A percentile compares a stretch with the other conserved stretches of the same genome.
phyloP scores from a whole-genome alignment of 2,113 vertebrate species.

The Acrocephalus arundinaceus region DNA sequence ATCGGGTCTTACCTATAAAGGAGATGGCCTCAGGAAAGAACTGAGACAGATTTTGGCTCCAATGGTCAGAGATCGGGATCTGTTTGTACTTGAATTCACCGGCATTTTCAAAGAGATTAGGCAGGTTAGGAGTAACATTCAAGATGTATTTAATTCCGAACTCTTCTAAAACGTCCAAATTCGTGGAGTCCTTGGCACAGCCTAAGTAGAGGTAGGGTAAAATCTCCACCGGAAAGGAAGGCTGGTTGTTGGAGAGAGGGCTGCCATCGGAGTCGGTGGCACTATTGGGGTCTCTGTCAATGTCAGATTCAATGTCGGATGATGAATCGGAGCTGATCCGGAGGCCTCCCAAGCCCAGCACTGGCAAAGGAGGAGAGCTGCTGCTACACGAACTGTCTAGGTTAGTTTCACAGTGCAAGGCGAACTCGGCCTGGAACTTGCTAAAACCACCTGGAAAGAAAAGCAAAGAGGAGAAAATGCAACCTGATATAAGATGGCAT shows the following conservation, averaged over 20 bases:
- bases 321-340: conserved; percentile 96
- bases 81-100: conserved; percentile 99
- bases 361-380: conserved; percentile 87
- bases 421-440: conserved; percentile 91
- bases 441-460: conserved; percentile 87
- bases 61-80: conserved; percentile 98
- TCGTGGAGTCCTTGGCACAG: conserved; percentile 97
- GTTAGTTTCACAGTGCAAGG: conserved; percentile 90
- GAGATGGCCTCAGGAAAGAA: conserved; percentile 98
- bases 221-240: conserved; percentile 95
- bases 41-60: conserved; percentile 98
- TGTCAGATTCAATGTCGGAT: conserved; percentile 93
- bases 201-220: conserved; percentile 94
- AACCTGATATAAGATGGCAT: conserved; percentile 6
- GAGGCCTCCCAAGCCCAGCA: conserved; percentile 90
- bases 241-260: conserved; percentile 90
- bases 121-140: conserved; percentile 97
- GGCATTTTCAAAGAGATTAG: conserved; percentile 97
- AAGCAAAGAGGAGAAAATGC: not conserved
- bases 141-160: conserved; percentile 99
- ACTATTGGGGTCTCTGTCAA: conserved; percentile 89
- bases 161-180: conserved; percentile 95
- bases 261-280: conserved; percentile 94
- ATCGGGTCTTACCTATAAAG: conserved; percentile 90
- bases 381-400: conserved; percentile 85